These are phyloP conservation scores for Kryphioiulus occultus DNA, from an alignment of 2,888 invertebrate genomes.

Conservation along the genomic window DNA sequence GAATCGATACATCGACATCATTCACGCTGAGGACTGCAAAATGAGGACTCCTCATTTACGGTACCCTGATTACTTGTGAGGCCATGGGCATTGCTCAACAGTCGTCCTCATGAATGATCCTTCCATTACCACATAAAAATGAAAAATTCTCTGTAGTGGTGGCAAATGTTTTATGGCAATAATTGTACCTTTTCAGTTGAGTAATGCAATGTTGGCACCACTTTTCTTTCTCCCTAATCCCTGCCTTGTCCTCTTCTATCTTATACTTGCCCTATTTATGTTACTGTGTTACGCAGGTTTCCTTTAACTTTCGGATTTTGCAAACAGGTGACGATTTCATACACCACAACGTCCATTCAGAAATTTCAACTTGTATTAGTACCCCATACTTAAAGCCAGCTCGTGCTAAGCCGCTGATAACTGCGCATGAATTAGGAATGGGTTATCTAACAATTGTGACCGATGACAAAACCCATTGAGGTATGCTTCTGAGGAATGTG, in stretches of 20 bases:
- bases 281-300: background rate
- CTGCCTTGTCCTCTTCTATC: background rate
- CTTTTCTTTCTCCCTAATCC: background rate
- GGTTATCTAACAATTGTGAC: no score
- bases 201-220: constrained; percentile 24
- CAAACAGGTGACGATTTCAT: background rate
- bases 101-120: constrained; percentile 26
- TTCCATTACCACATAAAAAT: background rate
- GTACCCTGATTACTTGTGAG: background rate
- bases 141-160: constrained; percentile 12
- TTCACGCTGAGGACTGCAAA: no score
- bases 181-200: background rate
- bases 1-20: background rate
- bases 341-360: background rate
- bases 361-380: background rate
- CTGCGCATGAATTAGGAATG: no score
- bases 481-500: no score
- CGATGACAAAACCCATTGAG: no score
- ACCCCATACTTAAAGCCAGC: no score
- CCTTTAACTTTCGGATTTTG: background rate
- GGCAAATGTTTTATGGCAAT: constrained; percentile 31
- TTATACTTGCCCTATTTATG: background rate
- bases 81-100: constrained; percentile 27
- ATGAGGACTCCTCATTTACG: background rate
- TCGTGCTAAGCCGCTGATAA: no score